Conservation (phyloP, 2,797 vertebrate species). For the Hydrocynus forskahlii region DNA sequence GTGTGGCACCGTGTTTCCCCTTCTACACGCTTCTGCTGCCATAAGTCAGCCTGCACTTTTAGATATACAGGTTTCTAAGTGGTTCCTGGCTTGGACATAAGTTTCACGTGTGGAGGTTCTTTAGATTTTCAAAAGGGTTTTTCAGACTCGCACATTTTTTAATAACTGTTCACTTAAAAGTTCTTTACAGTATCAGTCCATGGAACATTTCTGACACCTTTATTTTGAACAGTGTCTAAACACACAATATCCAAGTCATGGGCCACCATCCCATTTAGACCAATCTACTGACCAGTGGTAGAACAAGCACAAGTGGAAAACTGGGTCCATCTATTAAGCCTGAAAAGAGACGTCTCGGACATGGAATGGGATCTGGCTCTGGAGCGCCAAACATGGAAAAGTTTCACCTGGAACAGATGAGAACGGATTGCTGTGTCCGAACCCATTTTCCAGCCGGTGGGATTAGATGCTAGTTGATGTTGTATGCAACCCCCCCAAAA, state of each 20-base stretch:
- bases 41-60: constrained; percentile 14
- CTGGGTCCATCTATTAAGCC: neutral
- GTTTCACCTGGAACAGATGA: constrained; percentile 19
- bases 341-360: constrained; percentile 7
- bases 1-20: constrained; percentile 27
- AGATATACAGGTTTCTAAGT: neutral
- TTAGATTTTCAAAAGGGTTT: neutral
- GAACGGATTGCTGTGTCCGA: constrained; percentile 25
- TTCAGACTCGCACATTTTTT: neutral
- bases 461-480: constrained; percentile 23
- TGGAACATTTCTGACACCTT: neutral
- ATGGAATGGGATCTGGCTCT: constrained; percentile 21
- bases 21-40: constrained; percentile 18
- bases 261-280: neutral
- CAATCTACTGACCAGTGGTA: neutral
- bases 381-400: constrained; percentile 11
- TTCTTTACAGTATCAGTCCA: neutral
- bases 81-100: neutral
- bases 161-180: neutral
- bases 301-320: neutral
- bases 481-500: constrained; percentile 5
- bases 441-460: neutral
- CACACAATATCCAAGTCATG: constrained; percentile 17
- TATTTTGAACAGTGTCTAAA: neutral
- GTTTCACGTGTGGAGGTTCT: neutral